Conservation (phyloP, 2,797 vertebrate species). For the Huso huso region DNA sequence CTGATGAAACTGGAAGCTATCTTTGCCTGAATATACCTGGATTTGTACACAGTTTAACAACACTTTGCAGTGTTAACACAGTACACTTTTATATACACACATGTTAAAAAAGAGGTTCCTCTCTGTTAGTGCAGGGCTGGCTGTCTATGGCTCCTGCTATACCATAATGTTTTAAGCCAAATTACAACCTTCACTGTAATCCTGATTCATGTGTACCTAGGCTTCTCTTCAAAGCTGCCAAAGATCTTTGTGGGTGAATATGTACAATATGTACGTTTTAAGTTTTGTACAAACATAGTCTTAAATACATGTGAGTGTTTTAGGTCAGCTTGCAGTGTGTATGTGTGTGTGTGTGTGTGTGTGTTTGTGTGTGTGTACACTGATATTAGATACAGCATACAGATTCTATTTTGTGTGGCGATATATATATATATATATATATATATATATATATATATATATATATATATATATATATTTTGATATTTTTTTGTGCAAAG, state of each 20-base stretch:
- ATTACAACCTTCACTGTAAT: conserved; percentile 46
- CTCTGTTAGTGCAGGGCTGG: conserved; percentile 28
- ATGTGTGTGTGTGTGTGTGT: too few species aligned
- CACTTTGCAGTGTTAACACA: conserved; percentile 35
- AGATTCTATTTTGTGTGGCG: too few species aligned
- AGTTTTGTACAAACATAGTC: too few species aligned
- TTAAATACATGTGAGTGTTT: neutral
- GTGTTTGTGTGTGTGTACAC: too few species aligned
- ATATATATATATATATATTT: too few species aligned
- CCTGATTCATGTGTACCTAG: conserved; percentile 31
- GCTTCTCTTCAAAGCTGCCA: conserved; percentile 6
- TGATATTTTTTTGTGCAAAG: too few species aligned
- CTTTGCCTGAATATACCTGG: conserved; percentile 47
- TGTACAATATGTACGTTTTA: too few species aligned
- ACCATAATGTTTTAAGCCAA: conserved; percentile 49
- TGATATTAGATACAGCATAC: too few species aligned
- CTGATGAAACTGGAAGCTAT: conserved; percentile 32
- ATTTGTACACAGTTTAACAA: conserved; percentile 37
- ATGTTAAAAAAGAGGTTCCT: conserved; percentile 34
- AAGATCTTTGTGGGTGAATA: too few species aligned
- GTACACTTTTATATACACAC: conserved; percentile 30
- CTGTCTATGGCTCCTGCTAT: conserved; percentile 31
- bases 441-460: too few species aligned
- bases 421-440: too few species aligned
- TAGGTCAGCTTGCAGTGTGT: neutral